Evolutionary conservation across 2,797 vertebrate species (phyloP).

Genomic region (Anguilla obscura): DNA sequence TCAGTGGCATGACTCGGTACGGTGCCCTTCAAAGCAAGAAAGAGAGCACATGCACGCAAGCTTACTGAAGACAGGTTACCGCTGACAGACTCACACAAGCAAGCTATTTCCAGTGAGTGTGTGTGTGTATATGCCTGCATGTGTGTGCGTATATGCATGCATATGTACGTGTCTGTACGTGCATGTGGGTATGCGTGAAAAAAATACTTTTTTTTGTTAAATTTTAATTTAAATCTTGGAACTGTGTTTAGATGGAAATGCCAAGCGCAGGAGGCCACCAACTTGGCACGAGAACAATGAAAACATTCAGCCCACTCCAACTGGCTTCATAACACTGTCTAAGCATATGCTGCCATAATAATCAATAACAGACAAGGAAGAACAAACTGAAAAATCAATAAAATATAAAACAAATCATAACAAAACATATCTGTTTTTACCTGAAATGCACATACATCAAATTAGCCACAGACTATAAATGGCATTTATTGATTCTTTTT

Average conservation of each 20-base stretch:
- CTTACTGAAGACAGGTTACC: not conserved
- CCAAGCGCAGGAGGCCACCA: not conserved
- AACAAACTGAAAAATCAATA: constrained; percentile 77
- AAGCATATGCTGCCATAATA: not conserved
- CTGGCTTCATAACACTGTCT: not conserved
- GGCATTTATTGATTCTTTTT: not conserved
- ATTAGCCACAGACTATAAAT: not conserved
- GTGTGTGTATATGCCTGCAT: not conserved
- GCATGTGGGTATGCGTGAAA: too few species aligned
- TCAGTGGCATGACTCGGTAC: not conserved
- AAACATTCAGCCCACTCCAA: not conserved
- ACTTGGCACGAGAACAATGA: not conserved
- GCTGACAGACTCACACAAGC: not conserved
- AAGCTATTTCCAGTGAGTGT: not conserved
- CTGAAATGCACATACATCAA: not conserved
- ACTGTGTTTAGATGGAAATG: not conserved
- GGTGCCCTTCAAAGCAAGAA: constrained; percentile 5
- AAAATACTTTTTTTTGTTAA: too few species aligned
- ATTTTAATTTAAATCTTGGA: not conserved
- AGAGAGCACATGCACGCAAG: not conserved
- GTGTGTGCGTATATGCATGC: not conserved
- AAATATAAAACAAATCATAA: not conserved
- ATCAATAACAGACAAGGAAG: not conserved
- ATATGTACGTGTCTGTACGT: not conserved
- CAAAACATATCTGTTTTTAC: constrained; percentile 71